A percentile compares a stretch with the other conserved stretches of the same genome.
Conservation (phyloP, 92 coral and sea anemone species). For the Epizoanthus scotinus region DNA sequence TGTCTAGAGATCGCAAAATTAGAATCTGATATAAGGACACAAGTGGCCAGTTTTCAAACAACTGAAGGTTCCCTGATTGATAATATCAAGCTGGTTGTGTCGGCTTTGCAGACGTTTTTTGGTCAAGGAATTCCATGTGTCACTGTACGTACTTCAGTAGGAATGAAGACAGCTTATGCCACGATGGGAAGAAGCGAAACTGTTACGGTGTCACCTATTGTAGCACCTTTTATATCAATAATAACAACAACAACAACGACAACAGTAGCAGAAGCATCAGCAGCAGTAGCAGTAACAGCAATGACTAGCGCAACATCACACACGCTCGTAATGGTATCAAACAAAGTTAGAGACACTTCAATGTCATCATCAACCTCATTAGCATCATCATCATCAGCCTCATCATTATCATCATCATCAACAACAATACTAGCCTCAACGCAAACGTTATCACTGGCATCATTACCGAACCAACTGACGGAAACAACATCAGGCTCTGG, state of each 20-base stretch:
- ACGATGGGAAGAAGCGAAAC: background rate
- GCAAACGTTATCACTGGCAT: background rate
- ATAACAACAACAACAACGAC: background rate
- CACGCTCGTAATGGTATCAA: background rate
- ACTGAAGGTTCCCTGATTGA: background rate
- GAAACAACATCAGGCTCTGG: background rate
- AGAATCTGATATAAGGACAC: background rate
- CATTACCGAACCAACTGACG: background rate
- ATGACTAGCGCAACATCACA: background rate
- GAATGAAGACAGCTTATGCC: background rate
- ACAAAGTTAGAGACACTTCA: background rate
- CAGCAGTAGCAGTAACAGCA: background rate
- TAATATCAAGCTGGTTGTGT: background rate
- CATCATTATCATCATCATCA: background rate
- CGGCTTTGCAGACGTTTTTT: background rate
- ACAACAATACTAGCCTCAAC: background rate
- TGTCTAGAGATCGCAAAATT: conserved; percentile 13
- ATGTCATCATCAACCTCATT: background rate
- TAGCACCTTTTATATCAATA: background rate
- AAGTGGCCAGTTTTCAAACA: background rate
- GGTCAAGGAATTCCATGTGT: background rate
- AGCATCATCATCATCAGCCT: background rate
- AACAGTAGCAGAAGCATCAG: too few species aligned
- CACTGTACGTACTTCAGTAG: background rate
- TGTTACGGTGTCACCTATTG: background rate